Evolutionary conservation across 2,888 invertebrate genomes (phyloP).

Genomic region (Protodeltote pygarga): DNA sequence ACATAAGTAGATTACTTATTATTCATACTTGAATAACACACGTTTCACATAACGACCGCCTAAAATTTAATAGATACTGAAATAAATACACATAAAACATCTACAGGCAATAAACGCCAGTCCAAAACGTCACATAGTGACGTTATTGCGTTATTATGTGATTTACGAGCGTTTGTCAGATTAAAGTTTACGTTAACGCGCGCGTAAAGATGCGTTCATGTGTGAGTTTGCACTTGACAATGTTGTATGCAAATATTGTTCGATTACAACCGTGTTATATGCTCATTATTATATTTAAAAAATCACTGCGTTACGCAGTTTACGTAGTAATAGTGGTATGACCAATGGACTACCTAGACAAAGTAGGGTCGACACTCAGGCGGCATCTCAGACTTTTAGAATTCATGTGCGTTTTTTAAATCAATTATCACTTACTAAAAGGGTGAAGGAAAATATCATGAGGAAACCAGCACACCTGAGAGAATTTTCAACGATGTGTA

Average conservation of each 20-base stretch:
- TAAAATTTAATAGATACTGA: constrained; percentile 18
- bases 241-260: constrained; percentile 21
- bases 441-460: no score
- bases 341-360: no score
- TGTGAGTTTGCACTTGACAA: constrained; percentile 27
- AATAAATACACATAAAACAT: constrained; percentile 31
- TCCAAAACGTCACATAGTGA: constrained; percentile 37
- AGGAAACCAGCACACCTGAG: no score
- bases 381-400: no score
- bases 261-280: no score
- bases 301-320: no score
- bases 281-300: no score
- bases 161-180: constrained; percentile 50
- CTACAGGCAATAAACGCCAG: constrained; percentile 45
- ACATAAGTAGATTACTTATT: constrained; percentile 1
- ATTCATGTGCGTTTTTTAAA: no score
- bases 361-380: no score
- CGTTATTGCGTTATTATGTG: constrained; percentile 52
- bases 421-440: no score
- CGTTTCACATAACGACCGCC: constrained; percentile 5
- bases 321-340: no score
- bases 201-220: constrained; percentile 38
- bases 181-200: constrained; percentile 47
- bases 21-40: background rate
- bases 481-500: no score